Conservation (phyloP, 2,888 invertebrate species). For the Myathropa florea region DNA sequence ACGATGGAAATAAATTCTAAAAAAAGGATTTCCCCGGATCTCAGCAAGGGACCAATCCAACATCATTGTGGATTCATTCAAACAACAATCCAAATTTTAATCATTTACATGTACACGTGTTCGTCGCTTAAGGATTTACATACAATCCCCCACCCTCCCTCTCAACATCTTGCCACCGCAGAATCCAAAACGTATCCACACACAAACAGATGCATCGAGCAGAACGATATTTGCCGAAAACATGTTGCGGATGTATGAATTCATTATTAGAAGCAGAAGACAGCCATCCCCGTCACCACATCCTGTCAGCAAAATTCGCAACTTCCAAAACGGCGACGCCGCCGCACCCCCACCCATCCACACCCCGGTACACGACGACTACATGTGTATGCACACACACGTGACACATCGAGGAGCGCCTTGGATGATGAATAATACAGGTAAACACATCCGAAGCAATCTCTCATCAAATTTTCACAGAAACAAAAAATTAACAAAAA, state of each 20-base stretch:
- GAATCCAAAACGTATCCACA: no score
- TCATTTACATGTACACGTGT: neutral
- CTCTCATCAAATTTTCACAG: constrained; percentile 11
- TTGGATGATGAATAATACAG: neutral
- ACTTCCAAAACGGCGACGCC: neutral
- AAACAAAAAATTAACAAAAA: neutral
- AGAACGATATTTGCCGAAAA: neutral
- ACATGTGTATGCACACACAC: neutral
- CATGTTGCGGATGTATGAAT: neutral
- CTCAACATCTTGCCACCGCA: neutral
- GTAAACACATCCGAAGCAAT: neutral
- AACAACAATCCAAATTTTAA: neutral
- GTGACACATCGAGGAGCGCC: neutral
- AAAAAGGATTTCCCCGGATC: neutral
- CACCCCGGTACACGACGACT: neutral
- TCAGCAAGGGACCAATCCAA: neutral
- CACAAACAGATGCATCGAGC: neutral
- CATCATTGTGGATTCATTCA: neutral
- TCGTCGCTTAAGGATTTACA: neutral
- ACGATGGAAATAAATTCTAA: neutral
- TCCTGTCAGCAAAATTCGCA: constrained; percentile 1
- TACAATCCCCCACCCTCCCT: neutral
- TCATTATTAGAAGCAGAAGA: neutral
- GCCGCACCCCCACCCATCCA: no score
- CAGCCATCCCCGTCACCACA: neutral